Evolutionary conservation across 2,113 vertebrate species (phyloP).

Genomic region (Myrmophylax atrothorax): DNA sequence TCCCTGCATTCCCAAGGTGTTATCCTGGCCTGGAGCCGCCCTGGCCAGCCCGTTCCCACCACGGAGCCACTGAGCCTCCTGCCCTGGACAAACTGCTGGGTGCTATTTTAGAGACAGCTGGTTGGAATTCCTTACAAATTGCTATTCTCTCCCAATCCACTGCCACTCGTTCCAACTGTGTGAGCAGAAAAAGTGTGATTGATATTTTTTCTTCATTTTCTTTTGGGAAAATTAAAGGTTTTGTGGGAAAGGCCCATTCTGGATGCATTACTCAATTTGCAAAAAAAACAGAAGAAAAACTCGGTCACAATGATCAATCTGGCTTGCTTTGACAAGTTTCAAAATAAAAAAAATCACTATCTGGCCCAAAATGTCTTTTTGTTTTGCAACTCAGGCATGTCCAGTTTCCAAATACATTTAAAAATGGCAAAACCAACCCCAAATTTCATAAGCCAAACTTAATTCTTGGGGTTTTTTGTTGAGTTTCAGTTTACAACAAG

Average conservation of each 20-base stretch:
- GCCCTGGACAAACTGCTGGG: constrained; percentile 20
- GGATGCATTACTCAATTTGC: not conserved
- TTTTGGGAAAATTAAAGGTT: constrained; percentile 9
- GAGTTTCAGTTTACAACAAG: not conserved
- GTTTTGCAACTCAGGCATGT: constrained; percentile 36
- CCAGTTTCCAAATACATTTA: constrained; percentile 3
- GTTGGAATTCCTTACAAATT: constrained; percentile 58
- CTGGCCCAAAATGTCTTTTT: constrained; percentile 30
- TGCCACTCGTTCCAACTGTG: not conserved
- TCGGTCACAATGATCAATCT: constrained; percentile 14
- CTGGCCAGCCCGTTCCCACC: not conserved
- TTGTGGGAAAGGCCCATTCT: constrained; percentile 8
- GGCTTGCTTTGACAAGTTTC: constrained; percentile 34
- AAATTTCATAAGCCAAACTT: constrained; percentile 39
- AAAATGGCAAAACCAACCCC: constrained; percentile 45
- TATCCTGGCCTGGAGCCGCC: rapidly evolving
- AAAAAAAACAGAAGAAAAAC: not conserved
- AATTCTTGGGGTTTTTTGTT: not conserved
- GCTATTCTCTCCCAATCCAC: constrained; percentile 23
- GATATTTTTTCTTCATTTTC: not conserved
- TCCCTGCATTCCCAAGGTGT: not conserved
- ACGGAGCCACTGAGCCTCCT: not conserved
- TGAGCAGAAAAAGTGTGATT: constrained; percentile 4
- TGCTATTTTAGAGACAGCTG: constrained; percentile 50
- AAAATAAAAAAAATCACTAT: not conserved